Evolutionary conservation across 2,113 vertebrate genomes (phyloP).

Genomic region (Scomber japonicus): DNA sequence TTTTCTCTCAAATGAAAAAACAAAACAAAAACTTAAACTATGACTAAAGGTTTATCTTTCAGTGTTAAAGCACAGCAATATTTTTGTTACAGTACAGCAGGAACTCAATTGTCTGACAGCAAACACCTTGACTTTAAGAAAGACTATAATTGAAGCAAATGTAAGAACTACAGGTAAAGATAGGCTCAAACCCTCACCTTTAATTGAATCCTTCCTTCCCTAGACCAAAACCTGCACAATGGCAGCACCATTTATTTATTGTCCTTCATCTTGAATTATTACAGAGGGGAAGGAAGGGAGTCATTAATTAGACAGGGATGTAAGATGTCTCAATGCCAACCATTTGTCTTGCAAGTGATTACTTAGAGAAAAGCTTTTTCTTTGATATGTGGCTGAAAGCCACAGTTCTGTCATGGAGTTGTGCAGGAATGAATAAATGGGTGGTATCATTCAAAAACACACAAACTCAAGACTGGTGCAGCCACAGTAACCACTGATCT

Average conservation of each 20-base stretch:
- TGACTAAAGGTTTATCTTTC: not conserved
- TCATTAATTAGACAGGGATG: slow-evolving; percentile 76
- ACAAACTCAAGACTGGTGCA: slow-evolving; percentile 4
- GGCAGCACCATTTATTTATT: slow-evolving; percentile 68
- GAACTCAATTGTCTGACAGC: not conserved
- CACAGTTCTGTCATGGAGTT: slow-evolving; percentile 33
- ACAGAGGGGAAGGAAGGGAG: slow-evolving; percentile 46
- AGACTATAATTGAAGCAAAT: slow-evolving; percentile 8
- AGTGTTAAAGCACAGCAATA: not conserved
- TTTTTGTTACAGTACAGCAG: not conserved
- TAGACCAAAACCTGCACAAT: slow-evolving; percentile 46
- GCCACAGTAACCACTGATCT: not conserved
- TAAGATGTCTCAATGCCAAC: slow-evolving; percentile 76
- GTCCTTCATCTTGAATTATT: slow-evolving; percentile 77
- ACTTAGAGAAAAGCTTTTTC: slow-evolving; percentile 67
- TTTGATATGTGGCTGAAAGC: slow-evolving; percentile 63
- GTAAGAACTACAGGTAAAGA: slow-evolving; percentile 45
- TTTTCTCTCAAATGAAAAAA: not conserved
- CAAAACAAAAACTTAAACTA: not conserved
- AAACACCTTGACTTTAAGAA: slow-evolving; percentile 20
- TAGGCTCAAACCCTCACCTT: slow-evolving; percentile 36
- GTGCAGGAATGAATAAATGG: slow-evolving; percentile 36
- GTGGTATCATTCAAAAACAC: slow-evolving; percentile 33
- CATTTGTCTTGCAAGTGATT: slow-evolving; percentile 78
- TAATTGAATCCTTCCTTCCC: slow-evolving; percentile 56